These are phyloP conservation scores for Criorhina ranunculi DNA, from an alignment of 2,888 invertebrate species.

Conservation along the genomic window DNA sequence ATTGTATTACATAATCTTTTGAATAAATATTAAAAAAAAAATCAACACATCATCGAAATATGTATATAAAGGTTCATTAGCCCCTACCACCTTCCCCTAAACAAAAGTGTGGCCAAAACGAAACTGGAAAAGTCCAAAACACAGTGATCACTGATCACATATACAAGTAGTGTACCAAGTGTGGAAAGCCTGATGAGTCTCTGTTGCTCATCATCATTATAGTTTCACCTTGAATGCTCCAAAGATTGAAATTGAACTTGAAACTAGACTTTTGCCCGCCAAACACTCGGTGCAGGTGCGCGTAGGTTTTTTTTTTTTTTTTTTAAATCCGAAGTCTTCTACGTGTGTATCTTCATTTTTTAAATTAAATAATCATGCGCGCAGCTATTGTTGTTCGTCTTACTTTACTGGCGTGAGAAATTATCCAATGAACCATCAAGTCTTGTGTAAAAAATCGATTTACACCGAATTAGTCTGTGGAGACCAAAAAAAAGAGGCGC, in stretches of 20 bases:
- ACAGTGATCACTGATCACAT: conserved; percentile 13
- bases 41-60: conserved; percentile 9
- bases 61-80: conserved; percentile 61
- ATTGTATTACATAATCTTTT: conserved; percentile 6
- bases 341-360: conserved; percentile 26
- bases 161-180: neutral
- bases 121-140: conserved; percentile 41
- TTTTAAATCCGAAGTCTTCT: conserved; percentile 28
- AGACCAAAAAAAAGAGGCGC: conserved; percentile 23
- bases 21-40: conserved; percentile 2
- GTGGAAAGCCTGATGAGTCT: conserved; percentile 29
- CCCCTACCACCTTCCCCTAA: conserved; percentile 28
- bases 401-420: conserved; percentile 60
- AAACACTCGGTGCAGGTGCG: conserved; percentile 59
- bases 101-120: conserved; percentile 33
- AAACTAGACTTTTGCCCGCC: conserved; percentile 67
- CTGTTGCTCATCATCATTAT: conserved; percentile 37
- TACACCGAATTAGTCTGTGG: conserved; percentile 46
- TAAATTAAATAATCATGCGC: conserved; percentile 53
- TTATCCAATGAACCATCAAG: conserved; percentile 44
- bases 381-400: conserved; percentile 52
- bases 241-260: conserved; percentile 75
- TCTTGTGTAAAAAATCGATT: conserved; percentile 59
- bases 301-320: conserved; percentile 16
- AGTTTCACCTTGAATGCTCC: conserved; percentile 67